Percentiles rank a stretch among this genome's conserved stretches.
Conservation (phyloP, 2,113 vertebrate species). For the Ibidorhyncha struthersii region DNA sequence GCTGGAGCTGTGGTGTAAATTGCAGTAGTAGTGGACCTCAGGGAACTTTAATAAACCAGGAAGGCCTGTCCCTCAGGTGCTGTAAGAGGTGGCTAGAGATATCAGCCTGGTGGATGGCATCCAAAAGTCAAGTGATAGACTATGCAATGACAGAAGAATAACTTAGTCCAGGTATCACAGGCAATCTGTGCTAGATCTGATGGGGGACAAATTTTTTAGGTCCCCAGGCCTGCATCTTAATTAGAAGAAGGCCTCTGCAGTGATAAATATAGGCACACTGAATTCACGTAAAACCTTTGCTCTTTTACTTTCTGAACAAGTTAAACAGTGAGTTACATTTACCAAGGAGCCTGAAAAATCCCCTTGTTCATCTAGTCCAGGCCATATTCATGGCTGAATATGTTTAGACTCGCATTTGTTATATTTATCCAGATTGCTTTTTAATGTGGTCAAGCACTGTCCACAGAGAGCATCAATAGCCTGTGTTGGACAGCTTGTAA, state of each 20-base stretch:
- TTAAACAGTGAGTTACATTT: background rate
- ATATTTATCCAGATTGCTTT: background rate
- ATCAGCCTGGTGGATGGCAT: background rate
- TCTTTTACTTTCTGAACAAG: background rate
- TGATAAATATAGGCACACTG: background rate
- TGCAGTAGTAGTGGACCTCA: background rate
- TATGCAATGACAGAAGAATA: background rate
- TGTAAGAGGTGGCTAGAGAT: background rate
- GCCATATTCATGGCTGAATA: background rate
- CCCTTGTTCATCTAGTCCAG: background rate
- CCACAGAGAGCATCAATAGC: background rate
- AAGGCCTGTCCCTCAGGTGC: background rate
- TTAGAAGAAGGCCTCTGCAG: background rate
- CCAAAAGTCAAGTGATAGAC: background rate
- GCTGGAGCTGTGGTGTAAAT: background rate
- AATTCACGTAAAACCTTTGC: background rate
- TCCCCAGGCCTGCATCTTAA: background rate
- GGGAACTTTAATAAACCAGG: background rate
- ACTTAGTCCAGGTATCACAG: background rate
- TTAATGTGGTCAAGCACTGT: background rate
- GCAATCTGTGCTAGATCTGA: background rate
- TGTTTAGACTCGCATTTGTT: background rate
- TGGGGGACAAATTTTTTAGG: background rate
- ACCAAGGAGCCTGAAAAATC: background rate
- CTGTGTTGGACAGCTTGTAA: background rate